Base-by-base conservation (phyloP, 2,113 vertebrate species). In the Calidris pygmaea region DNA sequence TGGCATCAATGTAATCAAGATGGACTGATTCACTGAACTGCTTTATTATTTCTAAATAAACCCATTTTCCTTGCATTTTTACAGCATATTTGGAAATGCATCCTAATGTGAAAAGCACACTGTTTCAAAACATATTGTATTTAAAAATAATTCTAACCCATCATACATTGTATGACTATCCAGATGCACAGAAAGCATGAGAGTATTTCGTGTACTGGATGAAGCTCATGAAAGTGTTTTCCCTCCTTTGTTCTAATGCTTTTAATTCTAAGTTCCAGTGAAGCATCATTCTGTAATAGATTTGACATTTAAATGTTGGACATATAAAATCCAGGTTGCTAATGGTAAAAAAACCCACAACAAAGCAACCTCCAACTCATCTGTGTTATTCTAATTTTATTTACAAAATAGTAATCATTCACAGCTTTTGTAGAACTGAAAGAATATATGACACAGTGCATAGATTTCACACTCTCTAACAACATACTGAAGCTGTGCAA, bases 11-110 rank as follows among this genome's bases (percentile, higher is more conserved):
- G 60, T 85, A 75, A 90, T 73, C 63, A 83, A 22, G 63, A 87
- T 47, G 37, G 68, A 93, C 59, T 60, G 60, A 80, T 77, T 91
- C 88, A 81, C 43, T 83, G 83, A 84, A 74, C 55, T 60, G 52
- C 60, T 86, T 80, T 84, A 87, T 94, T 96, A 86, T 90, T 91
- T 91, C 71, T 53, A 52, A 82, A 59, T 72, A 86, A 95, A 75
- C 5, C 11, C 16, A 37, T 79, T 93, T 95, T 79, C n/a, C 18
- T 60, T 56, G 6, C 18, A 20, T 77, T 85, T 50, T 86, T 92
- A 27, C 43, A 70, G 41, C 15, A 11, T 50, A 74, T 35, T 67
- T 82, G 41, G 65, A 95, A 93, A 90, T 67, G 59, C 3, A 50
- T 79, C 45, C 50, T 87, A 88, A 58, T 24, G 41, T 73, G 53